Evolutionary conservation across 2,113 vertebrate species (phyloP).

Genomic region (Hemibagrus wyckioides): DNA sequence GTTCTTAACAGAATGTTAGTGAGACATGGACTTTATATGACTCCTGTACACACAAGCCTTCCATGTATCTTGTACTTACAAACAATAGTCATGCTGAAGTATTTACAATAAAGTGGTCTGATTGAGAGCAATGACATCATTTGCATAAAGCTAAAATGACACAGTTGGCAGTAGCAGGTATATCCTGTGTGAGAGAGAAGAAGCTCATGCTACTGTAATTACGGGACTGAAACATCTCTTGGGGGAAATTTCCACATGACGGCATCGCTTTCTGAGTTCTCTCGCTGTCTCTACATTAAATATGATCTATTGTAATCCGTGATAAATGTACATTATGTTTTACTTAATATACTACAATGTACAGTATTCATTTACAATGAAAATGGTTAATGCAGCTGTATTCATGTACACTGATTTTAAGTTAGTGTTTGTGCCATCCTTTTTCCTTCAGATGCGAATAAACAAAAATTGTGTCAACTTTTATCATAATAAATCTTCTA

Average conservation of each 20-base stretch:
- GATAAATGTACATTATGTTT: neutral
- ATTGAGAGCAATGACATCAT: neutral
- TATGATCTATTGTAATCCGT: neutral
- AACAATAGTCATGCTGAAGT: neutral
- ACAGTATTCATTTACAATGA: neutral
- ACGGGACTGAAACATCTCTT: neutral
- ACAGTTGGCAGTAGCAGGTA: neutral
- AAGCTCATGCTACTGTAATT: neutral
- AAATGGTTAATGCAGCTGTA: neutral
- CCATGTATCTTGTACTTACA: neutral
- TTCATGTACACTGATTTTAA: neutral
- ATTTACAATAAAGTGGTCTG: neutral
- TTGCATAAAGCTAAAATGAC: neutral
- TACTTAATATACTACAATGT: neutral
- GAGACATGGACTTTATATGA: neutral
- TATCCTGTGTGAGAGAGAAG: neutral
- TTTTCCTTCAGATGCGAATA: neutral
- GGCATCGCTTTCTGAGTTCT: neutral
- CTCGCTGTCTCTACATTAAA: neutral
- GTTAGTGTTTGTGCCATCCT: neutral
- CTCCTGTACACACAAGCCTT: neutral
- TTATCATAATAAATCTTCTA: neutral
- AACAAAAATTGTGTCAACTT: neutral
- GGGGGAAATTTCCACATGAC: neutral
- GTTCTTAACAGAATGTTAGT: neutral